Evolutionary conservation across 2,113 vertebrate genomes (phyloP).

Genomic region (Poicephalus meyeri): DNA sequence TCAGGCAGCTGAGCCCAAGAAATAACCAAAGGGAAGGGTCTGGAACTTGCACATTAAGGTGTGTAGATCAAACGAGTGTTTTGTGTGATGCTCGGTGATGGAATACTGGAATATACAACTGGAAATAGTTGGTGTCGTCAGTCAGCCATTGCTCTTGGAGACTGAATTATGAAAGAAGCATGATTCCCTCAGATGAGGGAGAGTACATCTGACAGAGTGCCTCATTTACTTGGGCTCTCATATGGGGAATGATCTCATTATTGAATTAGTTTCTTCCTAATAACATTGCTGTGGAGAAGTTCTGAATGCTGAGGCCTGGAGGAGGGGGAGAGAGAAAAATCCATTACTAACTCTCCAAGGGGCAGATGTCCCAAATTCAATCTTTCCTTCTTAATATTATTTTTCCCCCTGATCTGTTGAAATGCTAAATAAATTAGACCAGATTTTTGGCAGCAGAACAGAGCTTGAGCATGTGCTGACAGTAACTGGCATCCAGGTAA

Average conservation of each 20-base stretch:
- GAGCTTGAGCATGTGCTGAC: background rate
- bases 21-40: background rate
- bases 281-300: conserved; percentile 57
- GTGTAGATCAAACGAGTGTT: background rate
- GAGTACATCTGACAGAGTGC: conserved; percentile 42
- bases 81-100: background rate
- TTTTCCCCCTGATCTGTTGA: conserved; percentile 52
- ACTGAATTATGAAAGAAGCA: background rate
- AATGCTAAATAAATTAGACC: conserved; percentile 71
- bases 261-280: conserved; percentile 59
- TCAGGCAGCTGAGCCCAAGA: background rate
- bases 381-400: conserved; percentile 58
- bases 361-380: conserved; percentile 66
- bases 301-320: conserved; percentile 43
- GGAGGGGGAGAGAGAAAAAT: conserved; percentile 21
- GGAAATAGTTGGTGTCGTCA: background rate
- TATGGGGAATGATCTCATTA: conserved; percentile 62
- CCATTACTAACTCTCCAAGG: conserved; percentile 53
- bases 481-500: background rate
- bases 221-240: conserved; percentile 58
- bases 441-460: conserved; percentile 45
- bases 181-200: conserved; percentile 20
- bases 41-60: background rate
- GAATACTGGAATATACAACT: background rate
- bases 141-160: background rate